Evolutionary conservation across 1,140 invertebrate species (phyloP).

Genomic region (Pissodes strobi): DNA sequence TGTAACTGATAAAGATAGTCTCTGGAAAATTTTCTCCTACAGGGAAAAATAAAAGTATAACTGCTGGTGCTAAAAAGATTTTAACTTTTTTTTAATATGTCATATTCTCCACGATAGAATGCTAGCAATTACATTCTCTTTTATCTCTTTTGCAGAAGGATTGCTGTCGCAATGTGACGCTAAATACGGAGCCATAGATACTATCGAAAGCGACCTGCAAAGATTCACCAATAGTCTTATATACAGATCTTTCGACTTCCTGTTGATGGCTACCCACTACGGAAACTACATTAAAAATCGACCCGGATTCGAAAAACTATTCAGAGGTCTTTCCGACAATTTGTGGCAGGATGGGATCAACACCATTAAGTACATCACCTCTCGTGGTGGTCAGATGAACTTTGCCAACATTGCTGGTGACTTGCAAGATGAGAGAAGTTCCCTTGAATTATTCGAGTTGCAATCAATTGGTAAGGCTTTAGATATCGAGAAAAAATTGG

Average conservation of each 20-base stretch:
- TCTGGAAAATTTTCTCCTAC: no score
- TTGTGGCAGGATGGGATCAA: conserved; percentile 75
- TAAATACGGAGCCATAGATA: conserved; percentile 66
- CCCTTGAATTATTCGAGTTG: conserved; percentile 65
- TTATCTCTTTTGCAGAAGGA: conserved; percentile 24
- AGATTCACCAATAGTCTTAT: conserved; percentile 69
- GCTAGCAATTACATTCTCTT: no score
- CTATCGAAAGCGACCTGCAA: conserved; percentile 58
- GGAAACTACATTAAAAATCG: conserved; percentile 76
- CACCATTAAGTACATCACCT: conserved; percentile 74
- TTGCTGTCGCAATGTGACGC: conserved; percentile 69
- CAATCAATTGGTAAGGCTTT: conserved; percentile 73
- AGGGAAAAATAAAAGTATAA: no score
- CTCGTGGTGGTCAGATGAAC: conserved; percentile 67
- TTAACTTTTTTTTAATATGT: no score
- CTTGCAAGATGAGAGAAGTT: conserved; percentile 43
- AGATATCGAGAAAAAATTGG: conserved; percentile 73
- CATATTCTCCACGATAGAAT: no score
- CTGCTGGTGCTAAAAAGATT: no score
- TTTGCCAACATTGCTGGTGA: conserved; percentile 48
- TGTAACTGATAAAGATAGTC: no score
- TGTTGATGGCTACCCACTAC: conserved; percentile 76
- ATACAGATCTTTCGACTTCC: conserved; percentile 71
- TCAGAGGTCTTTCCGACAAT: conserved; percentile 72
- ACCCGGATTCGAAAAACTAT: conserved; percentile 75